These are phyloP conservation scores for Brachyalestes nurse DNA, from an alignment of 2,797 vertebrate genomes.

Conservation along the genomic window DNA sequence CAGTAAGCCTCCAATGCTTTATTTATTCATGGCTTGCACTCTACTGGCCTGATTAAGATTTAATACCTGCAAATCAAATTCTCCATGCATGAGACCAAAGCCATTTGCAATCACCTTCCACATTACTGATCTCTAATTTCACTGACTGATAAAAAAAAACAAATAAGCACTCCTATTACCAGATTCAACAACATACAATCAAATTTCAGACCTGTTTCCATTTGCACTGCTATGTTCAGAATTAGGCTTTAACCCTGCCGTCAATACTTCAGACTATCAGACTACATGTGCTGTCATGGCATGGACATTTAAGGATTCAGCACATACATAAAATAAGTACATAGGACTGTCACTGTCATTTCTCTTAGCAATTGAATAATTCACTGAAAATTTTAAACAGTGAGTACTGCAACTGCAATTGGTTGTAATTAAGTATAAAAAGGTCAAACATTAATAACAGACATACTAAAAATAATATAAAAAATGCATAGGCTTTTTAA, in stretches of 20 bases:
- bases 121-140: slow-evolving; percentile 53
- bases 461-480: neutral
- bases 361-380: neutral
- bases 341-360: neutral
- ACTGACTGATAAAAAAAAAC: slow-evolving; percentile 44
- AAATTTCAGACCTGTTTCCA: slow-evolving; percentile 39
- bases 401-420: too few species aligned
- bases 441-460: neutral
- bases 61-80: slow-evolving; percentile 66
- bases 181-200: slow-evolving; percentile 40
- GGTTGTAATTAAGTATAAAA: neutral
- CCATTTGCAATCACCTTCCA: slow-evolving; percentile 54
- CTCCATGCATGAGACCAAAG: slow-evolving; percentile 51
- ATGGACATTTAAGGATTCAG: neutral
- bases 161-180: slow-evolving; percentile 44
- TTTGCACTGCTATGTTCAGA: slow-evolving; percentile 5
- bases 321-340: slow-evolving; percentile 29
- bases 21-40: slow-evolving; percentile 64
- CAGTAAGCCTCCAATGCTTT: slow-evolving; percentile 56
- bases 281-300: slow-evolving; percentile 6
- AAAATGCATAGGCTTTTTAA: neutral
- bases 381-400: neutral
- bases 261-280: slow-evolving; percentile 9
- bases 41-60: slow-evolving; percentile 56
- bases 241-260: neutral